A percentile compares a stretch with the other conserved stretches of the same genome.
Conservation (phyloP, 2,888 invertebrate genomes). For the Ganaspis brasiliensis region DNA sequence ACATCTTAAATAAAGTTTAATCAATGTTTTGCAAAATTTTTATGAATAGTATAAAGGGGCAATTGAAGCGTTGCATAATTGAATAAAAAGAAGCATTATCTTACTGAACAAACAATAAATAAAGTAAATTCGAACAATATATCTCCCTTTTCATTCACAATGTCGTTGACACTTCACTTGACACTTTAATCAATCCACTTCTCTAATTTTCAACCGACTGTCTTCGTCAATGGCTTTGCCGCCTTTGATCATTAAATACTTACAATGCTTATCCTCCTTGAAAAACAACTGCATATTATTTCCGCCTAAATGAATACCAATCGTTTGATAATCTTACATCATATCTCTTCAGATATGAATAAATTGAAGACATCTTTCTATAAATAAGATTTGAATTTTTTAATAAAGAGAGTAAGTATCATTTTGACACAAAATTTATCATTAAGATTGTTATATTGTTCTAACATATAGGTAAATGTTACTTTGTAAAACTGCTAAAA, state of each 20-base stretch:
- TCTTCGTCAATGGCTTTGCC: slow-evolving; percentile 19
- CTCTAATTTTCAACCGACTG: slow-evolving; percentile 3
- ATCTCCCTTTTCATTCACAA: slow-evolving; percentile 33
- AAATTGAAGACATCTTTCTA: background rate
- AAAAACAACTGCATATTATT: slow-evolving; percentile 27
- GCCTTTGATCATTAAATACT: slow-evolving; percentile 30
- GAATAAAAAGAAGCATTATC: background rate
- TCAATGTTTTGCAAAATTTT: too few relatives aligned
- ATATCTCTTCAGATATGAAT: slow-evolving; percentile 3
- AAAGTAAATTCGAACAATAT: background rate
- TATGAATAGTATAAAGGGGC: too few relatives aligned
- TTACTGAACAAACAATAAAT: background rate
- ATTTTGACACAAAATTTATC: too few relatives aligned
- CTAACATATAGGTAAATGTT: too few relatives aligned
- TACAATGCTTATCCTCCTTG: slow-evolving; percentile 15
- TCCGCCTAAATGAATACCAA: slow-evolving; percentile 26
- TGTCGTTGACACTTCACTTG: slow-evolving; percentile 30
- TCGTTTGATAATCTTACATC: slow-evolving; percentile 14
- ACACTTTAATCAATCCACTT: slow-evolving; percentile 38
- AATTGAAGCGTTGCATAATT: too few relatives aligned
- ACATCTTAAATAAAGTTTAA: too few relatives aligned
- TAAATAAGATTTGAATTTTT: background rate
- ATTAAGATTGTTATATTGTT: too few relatives aligned
- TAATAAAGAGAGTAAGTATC: too few relatives aligned
- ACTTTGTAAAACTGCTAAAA: too few relatives aligned